Base-by-base conservation (phyloP, 2,113 vertebrate genomes). In the Deroptyus accipitrinus region DNA sequence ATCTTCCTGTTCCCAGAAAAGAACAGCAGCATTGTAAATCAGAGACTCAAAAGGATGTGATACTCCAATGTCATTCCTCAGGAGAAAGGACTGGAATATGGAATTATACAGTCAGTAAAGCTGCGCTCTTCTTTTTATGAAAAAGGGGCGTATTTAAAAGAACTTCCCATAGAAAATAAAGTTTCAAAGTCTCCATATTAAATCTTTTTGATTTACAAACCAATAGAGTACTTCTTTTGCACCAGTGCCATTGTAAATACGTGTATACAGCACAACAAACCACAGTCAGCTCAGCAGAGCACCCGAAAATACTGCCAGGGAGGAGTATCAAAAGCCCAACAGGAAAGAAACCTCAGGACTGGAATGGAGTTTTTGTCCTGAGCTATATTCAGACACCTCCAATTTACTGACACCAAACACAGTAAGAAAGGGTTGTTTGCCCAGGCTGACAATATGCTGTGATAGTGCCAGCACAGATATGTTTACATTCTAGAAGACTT, bases 161-260 rank as follows among this genome's bases (percentile, higher is more conserved):
- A 33, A 46, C 24, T 67, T 75, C 1, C n/a, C 64, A 24, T 13
- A 88, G 64, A 80, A 90, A 94, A 94, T n/a, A 54, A 86, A 88
- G 68, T 48, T 82, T 72, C 55, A 57, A 64, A 62, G 66, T 85
- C 57, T 91, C 64, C 80, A 23, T 74, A 77, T 83, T 52, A 80
- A 67, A 57, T 75, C 41, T 86, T 82, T 63, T 52, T 72, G 79
- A 31, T 82, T 90, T 95, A 89, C 73, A 93, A 94, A 96, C 78
- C 80, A 83, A 83, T 16, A 86, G 73, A 85, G 42, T 22, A 74
- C 16, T 63, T 16, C 49, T 67, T 83, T 61, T 81, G 76, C 76
- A 83, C 59, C 76, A 64, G 46, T 39, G 46, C 89, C 77, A 55
- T 2, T 78, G 42, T 72, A 83, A 88, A 86, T 68, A 81, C 80